Evolutionary conservation across 2,113 vertebrate species (phyloP), one percentile per base, ranked within the genome.

Genomic region (Pollimyrus isidori): DNA sequence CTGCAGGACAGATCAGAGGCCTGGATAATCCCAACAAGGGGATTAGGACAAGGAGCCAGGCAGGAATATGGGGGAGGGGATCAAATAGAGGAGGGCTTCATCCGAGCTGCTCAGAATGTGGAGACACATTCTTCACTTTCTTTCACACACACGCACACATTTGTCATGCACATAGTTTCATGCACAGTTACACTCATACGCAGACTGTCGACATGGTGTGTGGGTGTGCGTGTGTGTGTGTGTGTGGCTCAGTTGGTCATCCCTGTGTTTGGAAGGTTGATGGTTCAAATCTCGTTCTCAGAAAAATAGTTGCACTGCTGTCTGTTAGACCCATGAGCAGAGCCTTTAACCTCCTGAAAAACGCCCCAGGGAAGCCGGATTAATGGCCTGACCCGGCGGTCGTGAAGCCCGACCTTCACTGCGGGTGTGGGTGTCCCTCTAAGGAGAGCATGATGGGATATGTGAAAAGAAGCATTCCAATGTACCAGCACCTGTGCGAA

Each of bases 21-120:
- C 53, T 49, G 82, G 58, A 52, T 89, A 76, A 89, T 88, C 90
- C 84, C 49, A 58, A 62, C 85, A 87, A 89, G 35, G 49, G 84
- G 90, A 90, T 90, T 87, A 87, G 48, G 88, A 15, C 85, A 86
- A 49, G n/a, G 87, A 90, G 23, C 17, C 50, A 19, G 58, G 9
- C 10, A 6, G 23, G 53, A 26, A 48, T 42, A 30, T 65, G 39
- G 84, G 53, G 35, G 42, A 9, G 65, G 39, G 5, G 17, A 2
- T 50, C 21, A 19, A 30, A 7, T 11, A 1, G 17, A 5, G 19
- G 23, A 11, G 26, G 26, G 26, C 3, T 30, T 69, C 69, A 39
- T 19, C 30, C 6, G 7, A 50, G 45, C 50, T 15, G 3, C 21
- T 50, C 50, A n/a, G 15, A 45, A 21, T 65, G 52, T 58, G 35